Base-by-base conservation (phyloP, 2,888 invertebrate species). In the Tuta absoluta region DNA sequence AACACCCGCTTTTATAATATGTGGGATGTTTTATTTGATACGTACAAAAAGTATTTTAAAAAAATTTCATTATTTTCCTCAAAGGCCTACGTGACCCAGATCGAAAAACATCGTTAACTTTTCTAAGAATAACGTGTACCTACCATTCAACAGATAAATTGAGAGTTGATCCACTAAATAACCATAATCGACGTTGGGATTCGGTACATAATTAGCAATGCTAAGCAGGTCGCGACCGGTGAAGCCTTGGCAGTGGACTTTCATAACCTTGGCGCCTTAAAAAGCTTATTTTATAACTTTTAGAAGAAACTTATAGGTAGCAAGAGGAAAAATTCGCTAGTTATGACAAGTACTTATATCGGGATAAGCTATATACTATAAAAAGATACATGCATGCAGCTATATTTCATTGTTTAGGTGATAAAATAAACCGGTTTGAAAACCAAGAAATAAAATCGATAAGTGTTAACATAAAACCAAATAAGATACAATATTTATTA, bases 171-270 rank as follows among this genome's bases (percentile, higher is more conserved):
- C 41, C 3, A 41, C 41, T 41, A 41, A 41, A 41, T 41, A 41
- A 41, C n/a, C 41, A 41, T n/a, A 41, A 41, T 41, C 41, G 14
- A 3, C 41, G 41, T 14, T 41, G 14, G 41, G 41, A 41, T 41
- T 14, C 41, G 8, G 41, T 41, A n/a, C n/a, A 41, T 41, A 2
- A 76, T 75, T 74, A 70, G 72, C 72, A 77, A 78, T 73, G 74
- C 73, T 73, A 73, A 75, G 65, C 65, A 61, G 62, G 33, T 57
- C 57, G 37, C 24, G 17, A 48, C 21, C 51, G 28, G 56, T 67
- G 63, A 59, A 66, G 49, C 79, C 77, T 78, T 79, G 78, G 63
- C 76, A 73, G 66, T 80, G 75, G 69, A 72, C 71, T 79, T 73
- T 72, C 65, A 68, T 74, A 75, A 73, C 75, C 74, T 76, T 70